Evolutionary conservation across 2,888 invertebrate species (phyloP).

Genomic region (Ametastegia equiseti): DNA sequence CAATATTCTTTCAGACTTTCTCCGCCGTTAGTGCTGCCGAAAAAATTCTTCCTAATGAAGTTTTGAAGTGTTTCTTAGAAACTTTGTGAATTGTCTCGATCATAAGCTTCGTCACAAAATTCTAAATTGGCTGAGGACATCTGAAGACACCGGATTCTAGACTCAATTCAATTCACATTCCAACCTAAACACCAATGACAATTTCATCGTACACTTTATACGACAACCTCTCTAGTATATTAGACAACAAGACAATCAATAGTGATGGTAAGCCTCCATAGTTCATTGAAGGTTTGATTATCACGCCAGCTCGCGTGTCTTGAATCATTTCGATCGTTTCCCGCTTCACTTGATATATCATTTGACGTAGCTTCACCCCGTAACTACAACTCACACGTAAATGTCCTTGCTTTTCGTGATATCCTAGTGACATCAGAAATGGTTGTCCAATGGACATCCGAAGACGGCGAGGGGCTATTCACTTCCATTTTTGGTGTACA

Average conservation of each 20-base stretch:
- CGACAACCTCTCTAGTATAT: no score
- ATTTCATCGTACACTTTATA: no score
- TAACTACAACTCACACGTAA: not conserved
- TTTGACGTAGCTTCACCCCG: not conserved
- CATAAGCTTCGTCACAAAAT: not conserved
- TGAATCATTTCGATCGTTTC: no score
- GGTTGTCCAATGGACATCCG: not conserved
- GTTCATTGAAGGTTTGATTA: not conserved
- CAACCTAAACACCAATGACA: no score
- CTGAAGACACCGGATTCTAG: no score
- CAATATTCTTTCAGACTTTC: no score
- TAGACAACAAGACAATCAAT: not conserved
- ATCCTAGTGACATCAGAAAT: not conserved
- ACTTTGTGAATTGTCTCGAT: not conserved
- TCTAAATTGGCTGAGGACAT: not conserved
- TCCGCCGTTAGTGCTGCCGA: no score
- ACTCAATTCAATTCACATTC: no score
- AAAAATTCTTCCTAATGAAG: no score
- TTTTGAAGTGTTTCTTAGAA: not conserved
- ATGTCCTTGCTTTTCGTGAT: not conserved
- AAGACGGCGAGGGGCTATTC: not conserved
- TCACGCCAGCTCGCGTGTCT: not conserved
- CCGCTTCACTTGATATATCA: not conserved
- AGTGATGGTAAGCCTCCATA: not conserved
- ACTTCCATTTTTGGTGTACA: no score